Evolutionary conservation across 2,113 vertebrate species (phyloP).

Genomic region (Stegostoma tigrinum): DNA sequence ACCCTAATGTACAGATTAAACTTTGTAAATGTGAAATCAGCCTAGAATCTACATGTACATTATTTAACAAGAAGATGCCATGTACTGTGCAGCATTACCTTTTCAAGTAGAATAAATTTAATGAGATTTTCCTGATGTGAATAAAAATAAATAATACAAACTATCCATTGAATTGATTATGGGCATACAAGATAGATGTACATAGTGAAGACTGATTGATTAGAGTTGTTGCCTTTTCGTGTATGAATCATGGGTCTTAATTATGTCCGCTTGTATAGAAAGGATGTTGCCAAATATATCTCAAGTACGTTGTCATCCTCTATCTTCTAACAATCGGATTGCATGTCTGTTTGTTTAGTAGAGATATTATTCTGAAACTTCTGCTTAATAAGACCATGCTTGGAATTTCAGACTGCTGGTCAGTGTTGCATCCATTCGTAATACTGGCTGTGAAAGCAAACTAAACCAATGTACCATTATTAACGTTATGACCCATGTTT

Average conservation of each 20-base stretch:
- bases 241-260: neutral
- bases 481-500: conserved; percentile 38
- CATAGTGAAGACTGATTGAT: neutral
- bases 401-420: conserved; percentile 20
- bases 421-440: neutral
- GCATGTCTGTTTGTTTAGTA: neutral
- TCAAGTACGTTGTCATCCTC: neutral
- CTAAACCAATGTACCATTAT: conserved; percentile 21
- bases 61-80: too few relatives aligned
- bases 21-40: neutral
- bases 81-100: neutral
- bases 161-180: neutral
- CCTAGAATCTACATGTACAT: neutral
- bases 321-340: neutral
- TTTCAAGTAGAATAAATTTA: neutral
- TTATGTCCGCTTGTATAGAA: neutral
- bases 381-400: neutral
- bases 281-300: neutral
- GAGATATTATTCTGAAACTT: neutral
- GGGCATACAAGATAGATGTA: neutral
- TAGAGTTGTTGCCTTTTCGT: neutral
- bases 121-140: neutral
- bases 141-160: neutral
- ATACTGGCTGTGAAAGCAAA: conserved; percentile 13
- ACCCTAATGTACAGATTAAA: neutral